Base-by-base conservation (phyloP, 1,140 invertebrate species). In the Penaeus indicus region DNA sequence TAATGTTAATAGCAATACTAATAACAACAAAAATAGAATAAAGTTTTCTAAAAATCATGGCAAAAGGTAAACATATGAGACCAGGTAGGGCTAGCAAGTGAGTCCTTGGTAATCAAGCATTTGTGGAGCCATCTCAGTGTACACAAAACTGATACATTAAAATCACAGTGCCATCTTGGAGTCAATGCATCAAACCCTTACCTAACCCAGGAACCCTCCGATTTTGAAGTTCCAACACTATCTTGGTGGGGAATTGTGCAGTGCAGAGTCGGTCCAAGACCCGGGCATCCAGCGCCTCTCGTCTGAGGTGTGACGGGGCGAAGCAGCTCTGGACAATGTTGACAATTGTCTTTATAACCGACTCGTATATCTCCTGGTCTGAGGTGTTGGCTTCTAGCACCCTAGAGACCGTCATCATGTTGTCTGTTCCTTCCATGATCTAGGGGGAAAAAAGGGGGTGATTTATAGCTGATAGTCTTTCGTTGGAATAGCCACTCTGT, bases 351-450 rank as follows among this genome's bases (percentile, higher is more conserved):
- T 80, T 79, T 19, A 88, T 38, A 21, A 88, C 80, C 60, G 54
- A 62, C 86, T 88, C 86, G 5, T 83, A 82, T 22, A 83, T 42
- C 27, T 81, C 80, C 63, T 38, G 10, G 54, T 88, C 86, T 0
- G n/a, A 11, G 10, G 4, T 62, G 27, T 75, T 54, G 47, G 47
- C 47, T 54, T 54, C 86, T 7, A 16, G 79, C 61, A 88, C 62
- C 47, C 62, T 88, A 60, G 79, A 75, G 11, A 88, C 61, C 38
- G 54, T 27, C 16, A 82, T 88, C 86, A 88, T 88, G 67, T 88
- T 88, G 61, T 88, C 80, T 38, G 86, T 88, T 19, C 86, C 86
- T 62, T 88, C 86, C 86, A 88, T 88, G 16, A 88, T 88, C 86
- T 88, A 64, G 0, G 75, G 75, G 11, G 32, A 63, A 27, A 27